Evolutionary conservation across 1,140 invertebrate species (phyloP).

Genomic region (Lysiphlebus fabarum): DNA sequence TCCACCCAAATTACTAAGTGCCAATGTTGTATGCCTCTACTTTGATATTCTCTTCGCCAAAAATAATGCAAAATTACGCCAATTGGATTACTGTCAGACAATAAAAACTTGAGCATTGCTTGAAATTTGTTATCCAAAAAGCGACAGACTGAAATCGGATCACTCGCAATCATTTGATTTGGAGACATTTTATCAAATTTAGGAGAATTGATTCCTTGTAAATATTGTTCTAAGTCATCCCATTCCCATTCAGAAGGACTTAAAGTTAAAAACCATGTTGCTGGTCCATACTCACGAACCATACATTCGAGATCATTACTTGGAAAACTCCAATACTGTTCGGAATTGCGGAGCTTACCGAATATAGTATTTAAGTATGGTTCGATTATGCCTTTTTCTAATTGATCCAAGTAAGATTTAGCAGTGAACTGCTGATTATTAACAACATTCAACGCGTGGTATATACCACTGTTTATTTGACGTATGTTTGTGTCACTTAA

Average conservation of each 20-base stretch:
- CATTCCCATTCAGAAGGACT: slow-evolving; percentile 44
- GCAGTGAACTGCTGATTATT: slow-evolving; percentile 15
- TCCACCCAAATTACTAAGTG: slow-evolving; percentile 10
- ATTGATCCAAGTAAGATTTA: too few species aligned
- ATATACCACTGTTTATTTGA: slow-evolving; percentile 33
- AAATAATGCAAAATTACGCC: slow-evolving; percentile 30
- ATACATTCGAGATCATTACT: slow-evolving; percentile 25
- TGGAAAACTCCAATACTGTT: slow-evolving; percentile 12
- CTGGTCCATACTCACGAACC: slow-evolving; percentile 39
- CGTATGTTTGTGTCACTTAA: slow-evolving; percentile 35
- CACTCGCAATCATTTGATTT: slow-evolving; percentile 26
- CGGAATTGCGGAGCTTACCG: slow-evolving; percentile 8
- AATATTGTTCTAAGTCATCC: slow-evolving; percentile 38
- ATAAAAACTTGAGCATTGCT: slow-evolving; percentile 34
- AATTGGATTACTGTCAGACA: slow-evolving; percentile 30
- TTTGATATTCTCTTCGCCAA: slow-evolving; percentile 12
- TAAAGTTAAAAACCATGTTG: slow-evolving; percentile 46
- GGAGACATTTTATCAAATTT: slow-evolving; percentile 23
- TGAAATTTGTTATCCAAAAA: slow-evolving; percentile 38
- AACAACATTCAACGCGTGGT: slow-evolving; percentile 26
- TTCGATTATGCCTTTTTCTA: slow-evolving; percentile 8
- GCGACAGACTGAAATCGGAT: slow-evolving; percentile 32
- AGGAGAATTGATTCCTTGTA: slow-evolving; percentile 31
- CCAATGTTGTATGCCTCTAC: slow-evolving; percentile 9
- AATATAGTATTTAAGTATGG: slow-evolving; percentile 11